phyloP scores from a whole-genome alignment of 2,113 vertebrate genomes.

The Tetraodon nigroviridis region DNA sequence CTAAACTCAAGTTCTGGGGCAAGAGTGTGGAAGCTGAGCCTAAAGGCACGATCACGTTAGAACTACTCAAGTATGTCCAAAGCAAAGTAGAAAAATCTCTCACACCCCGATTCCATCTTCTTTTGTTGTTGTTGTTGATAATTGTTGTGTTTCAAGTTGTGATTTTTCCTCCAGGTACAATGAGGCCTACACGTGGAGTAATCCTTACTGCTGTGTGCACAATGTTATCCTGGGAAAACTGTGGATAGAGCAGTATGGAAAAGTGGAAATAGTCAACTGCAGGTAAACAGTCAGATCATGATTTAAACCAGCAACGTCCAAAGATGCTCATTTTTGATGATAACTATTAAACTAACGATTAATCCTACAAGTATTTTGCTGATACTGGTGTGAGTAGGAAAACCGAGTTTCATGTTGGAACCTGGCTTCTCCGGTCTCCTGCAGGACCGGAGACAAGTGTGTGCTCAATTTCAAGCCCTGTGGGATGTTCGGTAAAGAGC shows the following conservation, averaged over 20 bases:
- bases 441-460: slow-evolving; percentile 79
- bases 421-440: slow-evolving; percentile 16
- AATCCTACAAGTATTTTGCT: not conserved
- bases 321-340: too few species aligned
- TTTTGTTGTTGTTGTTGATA: not conserved
- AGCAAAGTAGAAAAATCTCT: too few species aligned
- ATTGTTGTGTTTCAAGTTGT: not conserved
- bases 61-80: slow-evolving; percentile 57
- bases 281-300: slow-evolving; percentile 15
- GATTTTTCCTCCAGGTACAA: slow-evolving; percentile 35
- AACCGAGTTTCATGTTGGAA: not conserved
- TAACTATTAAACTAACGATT: too few species aligned
- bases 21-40: slow-evolving; percentile 66
- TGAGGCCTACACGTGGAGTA: slow-evolving; percentile 65
- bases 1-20: slow-evolving; percentile 68
- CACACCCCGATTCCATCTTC: not conserved
- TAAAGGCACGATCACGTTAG: slow-evolving; percentile 63
- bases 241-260: slow-evolving; percentile 67
- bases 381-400: too few species aligned
- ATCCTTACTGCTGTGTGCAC: slow-evolving; percentile 64
- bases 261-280: slow-evolving; percentile 65
- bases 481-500: slow-evolving; percentile 63
- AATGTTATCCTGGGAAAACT: slow-evolving; percentile 64
- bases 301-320: too few species aligned
- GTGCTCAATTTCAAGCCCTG: slow-evolving; percentile 62